Conservation (phyloP, 2,888 invertebrate genomes). For the Stratiomys singularior region DNA sequence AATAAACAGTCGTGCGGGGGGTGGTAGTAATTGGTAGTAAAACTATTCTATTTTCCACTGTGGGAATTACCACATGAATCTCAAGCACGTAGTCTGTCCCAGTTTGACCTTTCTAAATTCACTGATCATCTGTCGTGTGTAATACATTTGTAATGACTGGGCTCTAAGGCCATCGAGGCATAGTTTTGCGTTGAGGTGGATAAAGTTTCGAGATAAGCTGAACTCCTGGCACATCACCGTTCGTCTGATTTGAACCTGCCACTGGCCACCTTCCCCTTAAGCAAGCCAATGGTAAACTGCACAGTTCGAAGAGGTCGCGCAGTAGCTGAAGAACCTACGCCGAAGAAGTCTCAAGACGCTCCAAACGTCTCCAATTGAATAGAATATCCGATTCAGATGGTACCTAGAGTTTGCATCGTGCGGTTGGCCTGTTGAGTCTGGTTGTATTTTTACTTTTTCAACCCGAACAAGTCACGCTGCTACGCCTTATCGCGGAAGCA, state of each 20-base stretch:
- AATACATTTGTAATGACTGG: not conserved
- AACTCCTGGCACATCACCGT: not conserved
- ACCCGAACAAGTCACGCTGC: not conserved
- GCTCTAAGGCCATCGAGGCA: not conserved
- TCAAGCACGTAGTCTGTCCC: too few relatives aligned
- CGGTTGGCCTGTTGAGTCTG: constrained; percentile 18
- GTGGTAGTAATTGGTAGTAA: not conserved
- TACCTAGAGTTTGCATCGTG: constrained; percentile 36
- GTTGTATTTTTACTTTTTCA: not conserved
- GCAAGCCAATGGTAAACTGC: constrained; percentile 3
- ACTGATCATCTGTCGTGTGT: too few relatives aligned
- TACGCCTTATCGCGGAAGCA: constrained; percentile 23
- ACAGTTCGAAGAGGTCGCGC: constrained; percentile 24
- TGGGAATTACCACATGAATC: too few relatives aligned
- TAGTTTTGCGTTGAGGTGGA: not conserved
- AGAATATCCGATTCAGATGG: constrained; percentile 33
- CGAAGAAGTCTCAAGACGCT: constrained; percentile 34
- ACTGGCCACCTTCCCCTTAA: not conserved
- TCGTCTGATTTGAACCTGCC: not conserved
- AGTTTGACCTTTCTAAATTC: too few relatives aligned
- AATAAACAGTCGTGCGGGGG: too few relatives aligned
- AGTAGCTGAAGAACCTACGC: not conserved
- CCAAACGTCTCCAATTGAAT: constrained; percentile 19
- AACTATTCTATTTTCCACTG: too few relatives aligned
- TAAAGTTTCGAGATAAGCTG: not conserved